Base-by-base conservation (phyloP, 1,140 invertebrate species). In the Bombus pascuorum region DNA sequence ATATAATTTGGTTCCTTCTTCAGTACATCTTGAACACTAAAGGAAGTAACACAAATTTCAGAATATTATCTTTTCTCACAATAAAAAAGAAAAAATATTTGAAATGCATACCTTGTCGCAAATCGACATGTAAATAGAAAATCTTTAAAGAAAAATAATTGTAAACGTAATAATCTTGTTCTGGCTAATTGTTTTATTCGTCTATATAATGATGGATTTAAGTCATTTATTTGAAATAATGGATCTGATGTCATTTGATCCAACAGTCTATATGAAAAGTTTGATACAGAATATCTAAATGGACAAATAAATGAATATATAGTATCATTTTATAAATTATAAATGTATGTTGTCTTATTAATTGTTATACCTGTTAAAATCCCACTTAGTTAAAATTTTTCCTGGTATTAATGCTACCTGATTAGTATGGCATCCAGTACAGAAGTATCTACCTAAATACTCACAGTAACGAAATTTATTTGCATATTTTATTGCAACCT, bases 401-500 rank as follows among this genome's bases (percentile, higher is more conserved):
- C 97, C 97, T 34, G 98, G 98, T 90, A 98, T 97, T 76, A 97
- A 94, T 10, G 97, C 95, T 74, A 96, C 95, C 90, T 98, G 96
- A 93, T 98, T 97, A 18, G 96, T 97, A 94, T 98, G 98, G 93
- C 98, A 99, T 53, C 97, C 98, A 12, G 98, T 98, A 93, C 98
- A 99, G 94, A 98, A 98, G 94, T 98, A 98, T 91, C 98, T 97
- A 28, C 98, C 98, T 72, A 98, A 95, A 93, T 99, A 99, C 91
- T 98, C 96, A 93, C 98, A 99, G 91, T 98, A 98, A 15, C 97
- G 96, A 94, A 97, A 97, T 89, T 96, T 96, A 39, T 96, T 96
- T 18, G 97, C 96, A 91, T 97, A 98, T 81, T 96, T 96, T 85
- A 96, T 94, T 5, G 97, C 96, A 18, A 98, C 97, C 90, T 96